phyloP scores from a whole-genome alignment of 2,888 invertebrate species.

The Torymus tubicola region DNA sequence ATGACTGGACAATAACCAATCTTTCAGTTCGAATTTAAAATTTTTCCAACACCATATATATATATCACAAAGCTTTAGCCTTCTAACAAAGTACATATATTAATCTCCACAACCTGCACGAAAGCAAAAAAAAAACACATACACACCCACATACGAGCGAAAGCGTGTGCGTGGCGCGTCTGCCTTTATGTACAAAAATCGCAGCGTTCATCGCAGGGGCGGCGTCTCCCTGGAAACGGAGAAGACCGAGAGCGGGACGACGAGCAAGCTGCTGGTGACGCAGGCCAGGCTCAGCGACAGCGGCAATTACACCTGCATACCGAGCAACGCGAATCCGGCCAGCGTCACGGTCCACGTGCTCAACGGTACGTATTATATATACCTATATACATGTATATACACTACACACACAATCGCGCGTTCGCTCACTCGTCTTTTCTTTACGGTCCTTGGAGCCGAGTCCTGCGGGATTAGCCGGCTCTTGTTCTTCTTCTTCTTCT shows the following conservation, averaged over 20 bases:
- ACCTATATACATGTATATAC: slow-evolving; percentile 58
- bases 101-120: too few species aligned
- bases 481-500: slow-evolving; percentile 1
- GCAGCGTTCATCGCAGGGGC: slow-evolving; percentile 78
- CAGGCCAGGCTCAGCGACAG: slow-evolving; percentile 90
- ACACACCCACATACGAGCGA: neutral
- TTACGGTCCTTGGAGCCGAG: neutral
- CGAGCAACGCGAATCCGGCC: slow-evolving; percentile 80
- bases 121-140: too few species aligned
- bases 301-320: slow-evolving; percentile 94
- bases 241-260: slow-evolving; percentile 88
- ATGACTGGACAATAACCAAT: too few species aligned
- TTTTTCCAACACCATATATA: too few species aligned
- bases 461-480: neutral
- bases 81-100: too few species aligned
- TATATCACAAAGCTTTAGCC: too few species aligned
- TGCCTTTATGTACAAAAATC: neutral
- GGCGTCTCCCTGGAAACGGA: slow-evolving; percentile 93
- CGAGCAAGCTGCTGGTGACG: slow-evolving; percentile 88
- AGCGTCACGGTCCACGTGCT: slow-evolving; percentile 75
- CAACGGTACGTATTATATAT: slow-evolving; percentile 73
- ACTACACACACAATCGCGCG: neutral
- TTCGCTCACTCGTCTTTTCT: slow-evolving; percentile 3
- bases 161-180: neutral
- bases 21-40: too few species aligned